Conservation (phyloP, 1,140 invertebrate species). For the Heliconius melpomene region DNA sequence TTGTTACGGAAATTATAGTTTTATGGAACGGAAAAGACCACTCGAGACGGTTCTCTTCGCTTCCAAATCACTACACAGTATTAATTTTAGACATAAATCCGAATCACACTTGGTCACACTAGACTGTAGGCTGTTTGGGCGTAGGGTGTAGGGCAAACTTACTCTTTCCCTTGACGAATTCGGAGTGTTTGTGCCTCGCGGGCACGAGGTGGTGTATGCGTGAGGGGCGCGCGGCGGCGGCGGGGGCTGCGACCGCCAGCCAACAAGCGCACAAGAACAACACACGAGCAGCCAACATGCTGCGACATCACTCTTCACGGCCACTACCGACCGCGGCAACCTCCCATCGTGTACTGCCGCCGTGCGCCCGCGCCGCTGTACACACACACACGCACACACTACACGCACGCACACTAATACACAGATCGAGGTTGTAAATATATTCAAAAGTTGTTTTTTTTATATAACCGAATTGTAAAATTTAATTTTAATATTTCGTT, state of each 20-base stretch:
- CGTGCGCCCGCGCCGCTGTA: constrained; percentile 59
- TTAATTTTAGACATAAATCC: background rate
- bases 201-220: constrained; percentile 55
- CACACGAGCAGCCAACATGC: constrained; percentile 49
- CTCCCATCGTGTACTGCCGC: constrained; percentile 73
- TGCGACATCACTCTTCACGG: constrained; percentile 75
- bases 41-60: background rate
- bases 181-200: constrained; percentile 67
- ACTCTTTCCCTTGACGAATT: constrained; percentile 79
- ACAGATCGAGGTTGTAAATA: constrained; percentile 27
- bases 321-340: constrained; percentile 66
- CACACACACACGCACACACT: background rate
- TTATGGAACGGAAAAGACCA: background rate
- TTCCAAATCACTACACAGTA: background rate
- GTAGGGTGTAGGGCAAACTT: constrained; percentile 50
- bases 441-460: constrained; percentile 11
- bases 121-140: background rate
- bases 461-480: background rate
- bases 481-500: background rate
- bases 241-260: constrained; percentile 41
- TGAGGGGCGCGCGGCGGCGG: constrained; percentile 57
- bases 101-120: background rate
- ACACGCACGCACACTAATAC: constrained; percentile 35
- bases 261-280: constrained; percentile 5
- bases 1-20: constrained; percentile 26